A percentile compares a stretch with the other conserved stretches of the same genome.
These are phyloP conservation scores for Celastrina argiolus DNA, from an alignment of 2,888 invertebrate species.

Conservation along the genomic window DNA sequence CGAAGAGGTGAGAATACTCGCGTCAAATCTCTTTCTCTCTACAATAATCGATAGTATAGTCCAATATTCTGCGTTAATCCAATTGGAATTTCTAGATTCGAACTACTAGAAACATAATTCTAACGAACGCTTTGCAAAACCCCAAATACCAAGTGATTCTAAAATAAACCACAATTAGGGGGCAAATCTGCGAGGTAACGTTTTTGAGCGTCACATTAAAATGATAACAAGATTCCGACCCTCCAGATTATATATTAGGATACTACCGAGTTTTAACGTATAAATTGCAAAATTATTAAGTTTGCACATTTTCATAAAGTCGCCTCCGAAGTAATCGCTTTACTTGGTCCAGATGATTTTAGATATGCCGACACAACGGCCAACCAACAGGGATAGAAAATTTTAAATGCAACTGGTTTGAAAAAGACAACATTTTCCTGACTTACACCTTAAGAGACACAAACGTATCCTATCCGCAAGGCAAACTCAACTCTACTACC, in stretches of 20 bases:
- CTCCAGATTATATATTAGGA: conserved; percentile 21
- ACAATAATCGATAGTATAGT: neutral
- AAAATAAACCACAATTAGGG: neutral
- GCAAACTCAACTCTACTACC: conserved; percentile 42
- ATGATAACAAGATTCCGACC: conserved; percentile 20
- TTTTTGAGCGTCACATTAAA: conserved; percentile 18
- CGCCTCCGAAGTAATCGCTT: conserved; percentile 63
- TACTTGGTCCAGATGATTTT: conserved; percentile 73
- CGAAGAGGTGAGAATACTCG: neutral
- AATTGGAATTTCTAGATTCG: neutral
- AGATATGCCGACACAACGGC: conserved; percentile 64
- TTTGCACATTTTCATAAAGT: conserved; percentile 68
- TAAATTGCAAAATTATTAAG: conserved; percentile 58
- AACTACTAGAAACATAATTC: neutral
- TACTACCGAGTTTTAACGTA: conserved; percentile 29
- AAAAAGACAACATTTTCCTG: conserved; percentile 74
- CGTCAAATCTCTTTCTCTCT: neutral
- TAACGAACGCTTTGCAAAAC: neutral
- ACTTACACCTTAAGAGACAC: conserved; percentile 44
- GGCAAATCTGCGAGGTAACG: conserved; percentile 10
- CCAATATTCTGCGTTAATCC: neutral
- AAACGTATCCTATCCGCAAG: conserved; percentile 37
- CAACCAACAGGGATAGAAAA: conserved; percentile 66
- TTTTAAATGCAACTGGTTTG: conserved; percentile 74
- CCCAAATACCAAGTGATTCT: neutral